A percentile compares a stretch with the other conserved stretches of the same genome.
Conservation (phyloP, 2,888 invertebrate species). For the Hydropsyche betteni region DNA sequence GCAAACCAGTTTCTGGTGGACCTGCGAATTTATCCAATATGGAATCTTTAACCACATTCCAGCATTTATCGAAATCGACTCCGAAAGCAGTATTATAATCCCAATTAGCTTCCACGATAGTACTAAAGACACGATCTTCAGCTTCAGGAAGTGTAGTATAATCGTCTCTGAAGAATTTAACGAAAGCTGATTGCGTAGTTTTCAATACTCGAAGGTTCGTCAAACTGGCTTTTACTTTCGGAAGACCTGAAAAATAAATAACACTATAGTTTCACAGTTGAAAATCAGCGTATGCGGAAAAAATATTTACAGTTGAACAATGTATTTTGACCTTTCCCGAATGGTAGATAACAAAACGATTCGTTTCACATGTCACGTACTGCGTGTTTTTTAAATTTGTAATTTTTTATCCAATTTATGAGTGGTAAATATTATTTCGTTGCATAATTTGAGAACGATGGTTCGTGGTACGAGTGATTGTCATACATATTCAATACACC, state of each 20-base stretch:
- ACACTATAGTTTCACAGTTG: neutral
- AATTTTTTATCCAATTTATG: too few relatives aligned
- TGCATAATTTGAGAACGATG: too few relatives aligned
- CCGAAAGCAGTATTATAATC: constrained; percentile 71
- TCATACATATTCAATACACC: too few relatives aligned
- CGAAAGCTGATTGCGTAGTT: constrained; percentile 83
- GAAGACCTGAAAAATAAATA: constrained; percentile 58
- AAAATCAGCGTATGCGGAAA: too few relatives aligned
- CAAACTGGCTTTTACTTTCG: constrained; percentile 74
- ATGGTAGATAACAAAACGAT: too few relatives aligned
- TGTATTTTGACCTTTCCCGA: neutral
- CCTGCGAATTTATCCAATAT: constrained; percentile 81
- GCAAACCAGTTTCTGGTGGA: constrained; percentile 74
- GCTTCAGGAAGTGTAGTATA: constrained; percentile 79
- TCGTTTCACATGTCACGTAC: too few relatives aligned
- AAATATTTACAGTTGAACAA: too few relatives aligned
- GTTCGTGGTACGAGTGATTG: too few relatives aligned
- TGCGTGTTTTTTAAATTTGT: too few relatives aligned
- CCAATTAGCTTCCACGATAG: constrained; percentile 79
- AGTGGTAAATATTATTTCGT: too few relatives aligned
- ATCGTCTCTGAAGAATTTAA: constrained; percentile 81
- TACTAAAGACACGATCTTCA: constrained; percentile 80
- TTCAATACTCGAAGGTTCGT: constrained; percentile 78
- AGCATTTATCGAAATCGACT: constrained; percentile 75
- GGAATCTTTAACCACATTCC: constrained; percentile 75